Evolutionary conservation across 2,888 invertebrate species (phyloP), one percentile per base, ranked within the genome.

Genomic region (Sericinus montela): DNA sequence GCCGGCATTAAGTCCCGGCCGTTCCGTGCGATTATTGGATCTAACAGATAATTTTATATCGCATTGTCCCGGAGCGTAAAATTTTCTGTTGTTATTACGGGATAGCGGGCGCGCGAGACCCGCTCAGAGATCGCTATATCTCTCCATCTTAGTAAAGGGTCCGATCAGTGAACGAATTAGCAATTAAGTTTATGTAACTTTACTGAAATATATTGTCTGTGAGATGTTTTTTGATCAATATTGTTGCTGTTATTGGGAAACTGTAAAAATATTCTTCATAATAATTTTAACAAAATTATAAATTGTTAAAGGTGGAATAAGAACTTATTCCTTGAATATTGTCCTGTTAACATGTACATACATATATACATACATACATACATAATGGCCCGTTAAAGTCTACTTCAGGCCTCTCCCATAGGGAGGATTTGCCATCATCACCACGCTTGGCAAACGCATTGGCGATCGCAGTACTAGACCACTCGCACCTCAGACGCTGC

Each of bases 11-110:
- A 83, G 81, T 80, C 83, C 72, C 73, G 82, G 69, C 85, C 78
- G 86, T 84, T 82, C 82, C 76, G 77, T 84, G 84, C 86, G 87
- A 88, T 88, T 87, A 88, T 87, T 88, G 88, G 88, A 85, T 87
- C 88, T 86, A 87, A 85, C 87, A 85, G 88, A 87, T 88, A 87
- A 88, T 88, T 88, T 87, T 85, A 87, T 84, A 85, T 86, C 80
- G 86, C 80, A 88, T 87, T 88, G 88, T 88, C 88, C 88, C 69
- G 85, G 83, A 88, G 88, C 87, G 87, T 84, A 86, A 87, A 82
- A 85, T 85, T 83, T 80, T 79, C 86, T 80, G 86, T 85, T 83
- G 86, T 85, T 85, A 87, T 83, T 83, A 80, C 80, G 73, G 78
- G 45, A 51, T 19, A 35, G 42, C 42, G 37, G 15, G 48, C 40